Percentiles rank a stretch among this genome's conserved stretches.
Evolutionary conservation across 2,113 vertebrate genomes (phyloP).

Genomic region (Crotalus tigris): DNA sequence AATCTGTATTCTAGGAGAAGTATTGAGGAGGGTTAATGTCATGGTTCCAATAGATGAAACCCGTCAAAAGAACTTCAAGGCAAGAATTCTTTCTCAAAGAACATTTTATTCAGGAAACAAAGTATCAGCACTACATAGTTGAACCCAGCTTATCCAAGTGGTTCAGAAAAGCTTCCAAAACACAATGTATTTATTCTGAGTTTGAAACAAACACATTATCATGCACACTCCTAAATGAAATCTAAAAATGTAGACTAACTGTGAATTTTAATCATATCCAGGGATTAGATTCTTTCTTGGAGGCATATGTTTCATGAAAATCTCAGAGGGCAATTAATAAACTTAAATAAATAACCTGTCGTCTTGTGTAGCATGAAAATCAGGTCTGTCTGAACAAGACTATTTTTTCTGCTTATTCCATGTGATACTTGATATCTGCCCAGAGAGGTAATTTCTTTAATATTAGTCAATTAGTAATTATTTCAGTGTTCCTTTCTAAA

Average conservation of each 20-base stretch:
- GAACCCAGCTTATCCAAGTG: not conserved
- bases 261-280: not conserved
- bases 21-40: not conserved
- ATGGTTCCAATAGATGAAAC: too few relatives aligned
- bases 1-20: not conserved
- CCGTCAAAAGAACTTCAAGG: too few relatives aligned
- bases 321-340: not conserved
- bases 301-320: constrained; percentile 2
- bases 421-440: not conserved
- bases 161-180: not conserved
- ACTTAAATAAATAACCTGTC: not conserved
- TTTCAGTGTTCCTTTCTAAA: not conserved
- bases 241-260: not conserved
- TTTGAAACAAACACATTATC: not conserved
- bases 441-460: not conserved
- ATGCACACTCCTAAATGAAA: not conserved
- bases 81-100: too few relatives aligned
- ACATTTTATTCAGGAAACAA: too few relatives aligned
- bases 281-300: not conserved
- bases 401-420: constrained; percentile 1
- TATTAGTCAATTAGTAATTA: constrained; percentile 11
- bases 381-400: constrained; percentile 7
- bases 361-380: constrained; percentile 7
- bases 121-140: too few relatives aligned
- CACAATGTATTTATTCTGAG: not conserved